Conservation (phyloP, 1,140 invertebrate species). For the Calephelis virginiensis region DNA sequence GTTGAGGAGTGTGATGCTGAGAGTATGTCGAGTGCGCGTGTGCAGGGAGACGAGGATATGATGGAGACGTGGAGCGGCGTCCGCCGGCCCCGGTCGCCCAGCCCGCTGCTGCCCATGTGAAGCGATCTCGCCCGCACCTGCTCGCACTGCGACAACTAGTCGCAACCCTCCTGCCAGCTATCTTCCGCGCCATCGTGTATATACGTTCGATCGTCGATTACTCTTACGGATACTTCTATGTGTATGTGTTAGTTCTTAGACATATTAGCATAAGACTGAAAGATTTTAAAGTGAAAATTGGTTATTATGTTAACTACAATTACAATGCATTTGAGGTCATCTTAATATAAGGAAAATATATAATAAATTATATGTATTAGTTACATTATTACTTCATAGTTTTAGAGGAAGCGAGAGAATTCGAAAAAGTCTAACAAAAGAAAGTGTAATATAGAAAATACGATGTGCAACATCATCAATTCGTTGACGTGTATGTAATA, state of each 20-base stretch:
- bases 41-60: slow-evolving; percentile 78
- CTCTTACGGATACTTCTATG: slow-evolving; percentile 9
- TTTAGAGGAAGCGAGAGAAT: too few relatives aligned
- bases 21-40: slow-evolving; percentile 77
- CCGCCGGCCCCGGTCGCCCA: slow-evolving; percentile 63
- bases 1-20: slow-evolving; percentile 74
- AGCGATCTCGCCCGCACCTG: slow-evolving; percentile 14
- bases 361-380: too few relatives aligned
- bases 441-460: too few relatives aligned
- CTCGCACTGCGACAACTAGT: slow-evolving; percentile 17
- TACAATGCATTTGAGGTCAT: too few relatives aligned
- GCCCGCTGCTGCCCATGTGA: slow-evolving; percentile 66
- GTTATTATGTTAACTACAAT: too few relatives aligned
- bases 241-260: slow-evolving; percentile 9
- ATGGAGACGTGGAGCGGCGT: slow-evolving; percentile 67
- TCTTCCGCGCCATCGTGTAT: slow-evolving; percentile 31
- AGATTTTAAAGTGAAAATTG: slow-evolving; percentile 4
- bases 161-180: slow-evolving; percentile 34
- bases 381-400: too few relatives aligned
- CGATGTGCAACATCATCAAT: too few relatives aligned
- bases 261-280: not conserved
- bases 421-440: too few relatives aligned
- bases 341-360: too few relatives aligned
- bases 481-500: too few relatives aligned
- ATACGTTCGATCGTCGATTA: slow-evolving; percentile 27